Conservation (phyloP, 2,113 vertebrate species). For the Cisticola juncidis region DNA sequence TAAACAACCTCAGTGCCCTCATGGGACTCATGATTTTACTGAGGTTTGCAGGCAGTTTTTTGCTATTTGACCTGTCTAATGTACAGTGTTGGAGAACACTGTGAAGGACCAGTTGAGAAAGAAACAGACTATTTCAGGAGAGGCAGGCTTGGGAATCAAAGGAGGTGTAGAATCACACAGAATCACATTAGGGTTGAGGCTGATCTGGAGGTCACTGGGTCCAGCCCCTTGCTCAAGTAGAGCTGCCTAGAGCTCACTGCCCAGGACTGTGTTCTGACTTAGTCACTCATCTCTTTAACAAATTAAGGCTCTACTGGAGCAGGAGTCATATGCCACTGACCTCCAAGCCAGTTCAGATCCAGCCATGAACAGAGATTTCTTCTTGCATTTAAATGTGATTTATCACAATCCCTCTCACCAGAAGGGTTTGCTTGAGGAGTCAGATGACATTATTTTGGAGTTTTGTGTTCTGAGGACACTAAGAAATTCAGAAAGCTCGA, state of each 20-base stretch:
- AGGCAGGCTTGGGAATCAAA: neutral
- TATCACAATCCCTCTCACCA: neutral
- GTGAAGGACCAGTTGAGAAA: neutral
- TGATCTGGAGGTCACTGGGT: neutral
- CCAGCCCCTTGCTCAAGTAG: neutral
- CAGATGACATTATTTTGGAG: neutral
- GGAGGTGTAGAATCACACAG: neutral
- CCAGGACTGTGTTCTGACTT: neutral
- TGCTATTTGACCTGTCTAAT: neutral
- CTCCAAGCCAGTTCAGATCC: neutral
- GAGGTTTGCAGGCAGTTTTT: neutral
- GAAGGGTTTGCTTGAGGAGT: neutral
- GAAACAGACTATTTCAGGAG: neutral
- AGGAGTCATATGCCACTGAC: neutral
- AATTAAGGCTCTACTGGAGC: neutral
- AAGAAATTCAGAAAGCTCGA: neutral
- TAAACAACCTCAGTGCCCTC: neutral
- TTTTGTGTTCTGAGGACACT: neutral
- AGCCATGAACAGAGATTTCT: neutral
- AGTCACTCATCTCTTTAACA: neutral
- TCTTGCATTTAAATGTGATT: neutral
- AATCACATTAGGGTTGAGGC: neutral
- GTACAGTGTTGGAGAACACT: neutral
- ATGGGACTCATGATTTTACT: fast-evolving
- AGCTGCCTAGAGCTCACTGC: neutral